These are phyloP conservation scores for Semotilus atromaculatus DNA, from an alignment of 2,797 vertebrate species.

Conservation along the genomic window DNA sequence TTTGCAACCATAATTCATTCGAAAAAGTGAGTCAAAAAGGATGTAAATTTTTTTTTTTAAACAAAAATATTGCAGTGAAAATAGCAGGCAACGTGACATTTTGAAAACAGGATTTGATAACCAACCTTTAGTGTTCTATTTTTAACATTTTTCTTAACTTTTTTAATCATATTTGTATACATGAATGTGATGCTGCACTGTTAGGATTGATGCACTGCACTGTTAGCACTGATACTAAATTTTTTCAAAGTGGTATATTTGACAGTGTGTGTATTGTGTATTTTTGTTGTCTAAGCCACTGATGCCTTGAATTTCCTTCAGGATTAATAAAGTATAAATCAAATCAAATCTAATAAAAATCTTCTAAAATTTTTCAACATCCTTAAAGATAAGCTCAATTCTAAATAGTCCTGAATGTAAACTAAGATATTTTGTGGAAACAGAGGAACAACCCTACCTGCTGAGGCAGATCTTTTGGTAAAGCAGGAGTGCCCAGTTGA, in stretches of 20 bases:
- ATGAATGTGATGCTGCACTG: neutral
- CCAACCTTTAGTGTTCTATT: neutral
- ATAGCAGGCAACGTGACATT: neutral
- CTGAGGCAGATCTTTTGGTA: conserved; percentile 85
- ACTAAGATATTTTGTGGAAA: neutral
- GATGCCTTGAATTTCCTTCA: neutral
- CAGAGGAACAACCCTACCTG: conserved; percentile 71
- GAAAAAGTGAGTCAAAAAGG: neutral
- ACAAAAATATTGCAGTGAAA: neutral
- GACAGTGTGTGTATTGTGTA: neutral
- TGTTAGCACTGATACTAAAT: too few species aligned
- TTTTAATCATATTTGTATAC: neutral
- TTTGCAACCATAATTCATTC: neutral
- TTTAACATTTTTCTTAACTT: neutral
- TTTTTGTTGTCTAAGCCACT: neutral
- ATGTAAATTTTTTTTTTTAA: too few species aligned
- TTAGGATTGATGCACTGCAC: neutral
- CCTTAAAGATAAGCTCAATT: neutral
- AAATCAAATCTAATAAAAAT: neutral
- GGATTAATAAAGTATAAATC: neutral
- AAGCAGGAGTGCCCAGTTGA: conserved; percentile 76
- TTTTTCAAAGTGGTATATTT: neutral
- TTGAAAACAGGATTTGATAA: neutral
- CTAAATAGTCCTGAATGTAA: neutral
- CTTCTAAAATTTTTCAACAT: neutral